These are phyloP conservation scores for Drosophila nigromelanica DNA, from an alignment of 1,140 invertebrate genomes.

Conservation along the genomic window DNA sequence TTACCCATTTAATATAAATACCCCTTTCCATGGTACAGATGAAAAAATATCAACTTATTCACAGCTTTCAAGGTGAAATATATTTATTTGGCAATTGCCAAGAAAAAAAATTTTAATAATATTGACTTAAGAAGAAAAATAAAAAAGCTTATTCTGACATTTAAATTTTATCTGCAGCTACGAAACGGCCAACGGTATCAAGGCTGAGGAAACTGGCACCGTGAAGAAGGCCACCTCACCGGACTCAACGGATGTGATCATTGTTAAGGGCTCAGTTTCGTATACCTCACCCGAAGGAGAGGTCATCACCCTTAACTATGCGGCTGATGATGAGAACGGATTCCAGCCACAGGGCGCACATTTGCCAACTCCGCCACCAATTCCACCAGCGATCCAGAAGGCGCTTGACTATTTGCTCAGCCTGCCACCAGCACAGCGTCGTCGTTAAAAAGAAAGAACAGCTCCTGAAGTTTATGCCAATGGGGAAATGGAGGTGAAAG, in stretches of 20 bases:
- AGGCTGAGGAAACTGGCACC: constrained; percentile 87
- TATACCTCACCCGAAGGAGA: constrained; percentile 93
- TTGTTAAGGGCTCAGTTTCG: constrained; percentile 89
- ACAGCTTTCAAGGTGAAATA: constrained; percentile 54
- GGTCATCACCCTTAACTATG: constrained; percentile 90
- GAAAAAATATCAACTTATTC: constrained; percentile 27
- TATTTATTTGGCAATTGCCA: constrained; percentile 24
- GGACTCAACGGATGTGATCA: constrained; percentile 86
- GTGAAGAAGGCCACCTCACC: constrained; percentile 87
- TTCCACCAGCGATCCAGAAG: constrained; percentile 90
- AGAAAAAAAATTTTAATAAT: constrained; percentile 1
- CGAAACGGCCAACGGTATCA: constrained; percentile 90
- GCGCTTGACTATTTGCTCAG: constrained; percentile 88
- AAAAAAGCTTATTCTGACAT: constrained; percentile 2
- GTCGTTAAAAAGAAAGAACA: constrained; percentile 51
- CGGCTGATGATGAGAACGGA: constrained; percentile 91
- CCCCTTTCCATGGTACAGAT: neutral
- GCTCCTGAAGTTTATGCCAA: neutral
- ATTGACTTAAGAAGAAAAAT: neutral
- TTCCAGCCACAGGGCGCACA: constrained; percentile 89
- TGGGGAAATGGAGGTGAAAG: constrained; percentile 2
- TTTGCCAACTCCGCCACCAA: constrained; percentile 89
- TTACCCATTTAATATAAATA: neutral
- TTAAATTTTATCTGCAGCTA: constrained; percentile 85
- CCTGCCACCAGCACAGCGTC: constrained; percentile 83